phyloP scores from a whole-genome alignment of 2,113 vertebrate species.

The Amphiprion ocellaris region DNA sequence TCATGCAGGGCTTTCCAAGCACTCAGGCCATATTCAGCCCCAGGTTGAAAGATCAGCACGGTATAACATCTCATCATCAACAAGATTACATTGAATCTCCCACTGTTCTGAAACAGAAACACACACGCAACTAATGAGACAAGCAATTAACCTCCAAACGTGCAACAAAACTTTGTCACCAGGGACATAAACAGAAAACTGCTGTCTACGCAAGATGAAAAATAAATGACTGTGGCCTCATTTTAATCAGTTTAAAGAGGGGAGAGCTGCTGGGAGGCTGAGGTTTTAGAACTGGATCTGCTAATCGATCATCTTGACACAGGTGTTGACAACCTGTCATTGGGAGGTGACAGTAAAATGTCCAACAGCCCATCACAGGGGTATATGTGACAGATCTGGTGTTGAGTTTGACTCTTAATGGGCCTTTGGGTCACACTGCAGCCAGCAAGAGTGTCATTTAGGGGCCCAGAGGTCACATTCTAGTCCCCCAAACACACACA shows the following conservation, averaged over 20 bases:
- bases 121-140: constrained; percentile 62
- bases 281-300: constrained; percentile 43
- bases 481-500: constrained; percentile 43
- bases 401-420: constrained; percentile 66
- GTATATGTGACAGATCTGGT: constrained; percentile 61
- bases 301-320: constrained; percentile 72
- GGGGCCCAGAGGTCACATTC: constrained; percentile 42
- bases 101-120: constrained; percentile 44
- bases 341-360: constrained; percentile 37
- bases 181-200: constrained; percentile 48
- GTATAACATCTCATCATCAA: constrained; percentile 40
- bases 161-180: constrained; percentile 61
- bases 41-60: constrained; percentile 51
- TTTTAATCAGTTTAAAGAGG: constrained; percentile 49
- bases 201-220: constrained; percentile 42
- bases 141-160: constrained; percentile 70
- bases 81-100: constrained; percentile 54
- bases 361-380: constrained; percentile 56
- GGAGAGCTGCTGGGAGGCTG: background rate
- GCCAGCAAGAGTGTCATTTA: constrained; percentile 45
- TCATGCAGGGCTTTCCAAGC: constrained; percentile 39
- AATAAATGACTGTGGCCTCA: constrained; percentile 21
- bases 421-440: constrained; percentile 57
- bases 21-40: constrained; percentile 41
- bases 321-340: constrained; percentile 71